A percentile compares a stretch with the other conserved stretches of the same genome.
phyloP scores from a whole-genome alignment of 2,113 vertebrate species.

The Murina feae region DNA sequence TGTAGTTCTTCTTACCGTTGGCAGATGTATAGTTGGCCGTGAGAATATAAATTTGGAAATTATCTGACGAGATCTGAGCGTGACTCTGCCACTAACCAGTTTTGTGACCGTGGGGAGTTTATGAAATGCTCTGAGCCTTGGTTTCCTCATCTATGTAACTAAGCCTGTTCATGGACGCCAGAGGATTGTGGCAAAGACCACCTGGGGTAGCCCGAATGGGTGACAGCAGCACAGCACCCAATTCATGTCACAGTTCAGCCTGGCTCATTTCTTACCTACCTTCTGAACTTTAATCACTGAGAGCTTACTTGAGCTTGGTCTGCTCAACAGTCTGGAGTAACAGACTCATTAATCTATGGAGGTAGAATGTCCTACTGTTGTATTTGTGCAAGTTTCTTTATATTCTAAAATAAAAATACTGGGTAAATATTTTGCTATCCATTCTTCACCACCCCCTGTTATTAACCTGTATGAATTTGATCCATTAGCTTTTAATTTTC shows the following conservation, averaged over 20 bases:
- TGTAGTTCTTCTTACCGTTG: neutral
- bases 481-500: neutral
- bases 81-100: neutral
- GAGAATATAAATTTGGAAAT: neutral
- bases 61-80: neutral
- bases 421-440: neutral
- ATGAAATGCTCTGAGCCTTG: neutral
- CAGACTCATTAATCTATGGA: neutral
- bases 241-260: neutral
- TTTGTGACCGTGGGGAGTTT: neutral
- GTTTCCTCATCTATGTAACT: neutral
- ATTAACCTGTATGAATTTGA: conserved; percentile 21
- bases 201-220: neutral
- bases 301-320: neutral
- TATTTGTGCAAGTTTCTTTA: neutral
- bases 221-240: neutral
- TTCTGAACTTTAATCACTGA: neutral
- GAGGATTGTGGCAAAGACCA: neutral
- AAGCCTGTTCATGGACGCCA: neutral
- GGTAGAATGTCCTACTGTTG: neutral
- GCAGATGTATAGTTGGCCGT: neutral
- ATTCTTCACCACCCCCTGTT: neutral
- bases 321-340: neutral
- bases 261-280: neutral
- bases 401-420: neutral